Evolutionary conservation across 2,888 invertebrate genomes (phyloP).

Genomic region (Eucera pruinosa): DNA sequence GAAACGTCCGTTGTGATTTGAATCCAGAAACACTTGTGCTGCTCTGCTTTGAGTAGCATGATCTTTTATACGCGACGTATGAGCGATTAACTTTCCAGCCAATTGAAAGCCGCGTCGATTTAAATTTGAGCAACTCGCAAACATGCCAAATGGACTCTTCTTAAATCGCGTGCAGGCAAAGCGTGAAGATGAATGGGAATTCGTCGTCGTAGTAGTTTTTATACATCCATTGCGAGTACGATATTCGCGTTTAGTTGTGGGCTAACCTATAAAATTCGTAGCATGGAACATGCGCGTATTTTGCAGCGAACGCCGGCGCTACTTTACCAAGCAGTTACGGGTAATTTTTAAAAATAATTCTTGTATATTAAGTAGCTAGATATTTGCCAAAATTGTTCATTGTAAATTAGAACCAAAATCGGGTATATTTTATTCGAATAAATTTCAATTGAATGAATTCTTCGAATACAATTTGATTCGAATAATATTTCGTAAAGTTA

Average conservation of each 20-base stretch:
- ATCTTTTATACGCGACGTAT: constrained; percentile 53
- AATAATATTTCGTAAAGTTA: too few relatives aligned
- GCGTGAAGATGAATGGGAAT: neutral
- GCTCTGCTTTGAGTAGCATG: constrained; percentile 47
- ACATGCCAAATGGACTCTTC: constrained; percentile 60
- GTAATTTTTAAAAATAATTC: too few relatives aligned
- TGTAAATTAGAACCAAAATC: too few relatives aligned
- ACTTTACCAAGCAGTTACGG: too few relatives aligned
- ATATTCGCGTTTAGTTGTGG: too few relatives aligned
- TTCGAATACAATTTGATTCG: too few relatives aligned
- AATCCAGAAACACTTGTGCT: constrained; percentile 46
- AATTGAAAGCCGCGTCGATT: constrained; percentile 73
- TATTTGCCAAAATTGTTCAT: too few relatives aligned
- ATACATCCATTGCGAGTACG: neutral
- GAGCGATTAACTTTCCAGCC: constrained; percentile 66
- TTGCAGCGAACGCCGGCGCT: too few relatives aligned
- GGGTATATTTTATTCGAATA: too few relatives aligned
- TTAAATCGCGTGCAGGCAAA: constrained; percentile 16
- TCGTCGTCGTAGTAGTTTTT: neutral
- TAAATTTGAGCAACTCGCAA: constrained; percentile 65
- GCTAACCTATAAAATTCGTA: constrained; percentile 28
- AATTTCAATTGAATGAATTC: too few relatives aligned
- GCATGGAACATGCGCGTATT: too few relatives aligned
- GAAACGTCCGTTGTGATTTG: constrained; percentile 45
- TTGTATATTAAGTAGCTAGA: too few relatives aligned